Evolutionary conservation across 2,113 vertebrate genomes (phyloP).

Genomic region (Elgaria multicarinata): DNA sequence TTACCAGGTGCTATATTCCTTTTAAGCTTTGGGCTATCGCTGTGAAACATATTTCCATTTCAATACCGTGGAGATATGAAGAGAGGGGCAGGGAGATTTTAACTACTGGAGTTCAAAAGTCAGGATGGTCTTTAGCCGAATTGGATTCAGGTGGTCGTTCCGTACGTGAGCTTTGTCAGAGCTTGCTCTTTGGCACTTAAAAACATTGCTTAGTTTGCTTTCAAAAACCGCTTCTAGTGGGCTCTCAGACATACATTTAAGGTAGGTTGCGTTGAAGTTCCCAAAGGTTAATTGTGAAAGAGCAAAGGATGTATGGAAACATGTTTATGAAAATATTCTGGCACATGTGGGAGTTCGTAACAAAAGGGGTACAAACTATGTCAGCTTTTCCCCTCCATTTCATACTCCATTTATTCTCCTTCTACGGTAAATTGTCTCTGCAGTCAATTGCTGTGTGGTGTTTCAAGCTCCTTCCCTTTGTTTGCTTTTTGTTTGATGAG

Average conservation of each 20-base stretch:
- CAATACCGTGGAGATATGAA: constrained; percentile 42
- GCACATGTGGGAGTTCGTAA: not conserved
- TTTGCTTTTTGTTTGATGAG: not conserved
- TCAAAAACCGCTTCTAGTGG: not conserved
- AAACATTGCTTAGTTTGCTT: not conserved
- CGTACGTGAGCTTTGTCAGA: constrained; percentile 29
- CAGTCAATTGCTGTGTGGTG: not conserved
- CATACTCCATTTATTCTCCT: not conserved
- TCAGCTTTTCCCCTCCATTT: not conserved
- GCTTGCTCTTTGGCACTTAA: constrained; percentile 18
- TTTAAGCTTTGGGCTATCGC: constrained; percentile 61
- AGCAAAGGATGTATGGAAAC: not conserved
- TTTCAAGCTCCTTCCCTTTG: too few relatives aligned
- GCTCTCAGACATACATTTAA: not conserved
- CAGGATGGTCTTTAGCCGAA: constrained; percentile 39
- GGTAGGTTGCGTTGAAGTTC: not conserved
- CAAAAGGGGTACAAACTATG: too few relatives aligned
- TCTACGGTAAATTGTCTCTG: not conserved
- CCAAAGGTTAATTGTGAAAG: not conserved
- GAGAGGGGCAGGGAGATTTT: constrained; percentile 39
- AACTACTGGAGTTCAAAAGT: constrained; percentile 63
- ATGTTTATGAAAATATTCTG: too few relatives aligned
- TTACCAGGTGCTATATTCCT: constrained; percentile 66
- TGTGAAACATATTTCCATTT: constrained; percentile 69
- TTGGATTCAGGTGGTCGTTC: not conserved